Percentiles rank a stretch among this genome's conserved stretches.
Conservation (phyloP, 2,113 vertebrate genomes). For the Oriolus oriolus region DNA sequence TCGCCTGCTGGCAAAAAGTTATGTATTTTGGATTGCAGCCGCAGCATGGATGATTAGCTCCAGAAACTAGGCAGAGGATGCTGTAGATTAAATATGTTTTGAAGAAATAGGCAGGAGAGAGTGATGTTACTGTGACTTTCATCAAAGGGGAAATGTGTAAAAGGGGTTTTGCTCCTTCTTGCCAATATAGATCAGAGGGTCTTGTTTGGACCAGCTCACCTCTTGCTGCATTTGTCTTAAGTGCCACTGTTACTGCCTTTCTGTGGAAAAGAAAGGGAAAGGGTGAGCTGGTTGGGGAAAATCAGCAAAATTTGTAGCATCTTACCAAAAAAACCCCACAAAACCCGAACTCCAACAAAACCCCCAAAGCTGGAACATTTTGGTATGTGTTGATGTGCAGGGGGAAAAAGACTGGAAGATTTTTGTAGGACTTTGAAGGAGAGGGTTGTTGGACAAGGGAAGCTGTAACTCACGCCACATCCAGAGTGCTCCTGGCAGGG, state of each 20-base stretch:
- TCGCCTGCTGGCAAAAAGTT: background rate
- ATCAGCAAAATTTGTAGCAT: background rate
- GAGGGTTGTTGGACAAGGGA: background rate
- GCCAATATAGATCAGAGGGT: background rate
- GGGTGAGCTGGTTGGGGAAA: background rate
- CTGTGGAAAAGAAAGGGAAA: background rate
- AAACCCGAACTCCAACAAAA: background rate
- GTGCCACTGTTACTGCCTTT: background rate
- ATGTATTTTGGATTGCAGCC: background rate
- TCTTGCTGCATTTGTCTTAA: background rate
- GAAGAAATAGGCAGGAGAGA: background rate
- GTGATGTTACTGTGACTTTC: background rate
- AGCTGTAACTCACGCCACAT: background rate
- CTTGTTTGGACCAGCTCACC: background rate
- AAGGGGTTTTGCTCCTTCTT: background rate
- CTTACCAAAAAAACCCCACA: accelerated
- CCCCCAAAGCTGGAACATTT: background rate
- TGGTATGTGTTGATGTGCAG: background rate
- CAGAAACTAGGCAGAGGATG: background rate
- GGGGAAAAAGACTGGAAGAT: background rate
- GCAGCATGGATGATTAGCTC: background rate
- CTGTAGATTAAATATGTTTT: background rate
- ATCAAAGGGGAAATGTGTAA: background rate
- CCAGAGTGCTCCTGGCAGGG: background rate
- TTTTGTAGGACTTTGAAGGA: background rate